Evolutionary conservation across 2,797 vertebrate genomes (phyloP).

Genomic region (Loriculus beryllinus): DNA sequence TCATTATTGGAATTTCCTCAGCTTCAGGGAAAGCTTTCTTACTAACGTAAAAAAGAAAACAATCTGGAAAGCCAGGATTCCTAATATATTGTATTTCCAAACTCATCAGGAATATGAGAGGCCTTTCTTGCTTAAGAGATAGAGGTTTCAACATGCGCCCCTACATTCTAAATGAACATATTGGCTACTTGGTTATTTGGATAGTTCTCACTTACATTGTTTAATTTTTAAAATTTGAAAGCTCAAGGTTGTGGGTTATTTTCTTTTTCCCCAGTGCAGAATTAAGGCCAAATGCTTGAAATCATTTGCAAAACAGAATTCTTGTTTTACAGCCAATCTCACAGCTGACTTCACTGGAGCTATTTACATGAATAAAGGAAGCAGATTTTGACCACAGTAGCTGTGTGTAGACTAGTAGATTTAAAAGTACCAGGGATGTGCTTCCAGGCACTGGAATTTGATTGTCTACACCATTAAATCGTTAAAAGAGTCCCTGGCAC

Average conservation of each 20-base stretch:
- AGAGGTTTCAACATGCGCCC: not conserved
- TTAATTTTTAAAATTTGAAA: conserved; percentile 30
- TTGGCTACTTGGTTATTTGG: not conserved
- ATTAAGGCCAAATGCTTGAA: conserved; percentile 37
- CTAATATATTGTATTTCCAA: not conserved
- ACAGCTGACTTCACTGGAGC: conserved; percentile 44
- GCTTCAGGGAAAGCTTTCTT: not conserved
- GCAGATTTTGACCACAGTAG: conserved; percentile 33
- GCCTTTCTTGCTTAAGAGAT: not conserved
- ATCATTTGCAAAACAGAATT: conserved; percentile 17
- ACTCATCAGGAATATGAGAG: not conserved
- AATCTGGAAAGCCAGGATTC: not conserved
- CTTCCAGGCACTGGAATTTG: conserved; percentile 11
- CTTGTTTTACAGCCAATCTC: conserved; percentile 49
- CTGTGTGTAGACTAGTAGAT: conserved; percentile 1
- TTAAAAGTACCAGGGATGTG: not conserved
- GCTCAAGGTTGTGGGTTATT: not conserved
- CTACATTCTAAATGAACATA: not conserved
- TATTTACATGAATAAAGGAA: not conserved
- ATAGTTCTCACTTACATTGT: not conserved
- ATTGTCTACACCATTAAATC: not conserved
- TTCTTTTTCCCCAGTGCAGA: not conserved
- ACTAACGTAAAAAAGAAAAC: not conserved
- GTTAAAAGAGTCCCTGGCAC: not conserved
- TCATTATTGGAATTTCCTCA: not conserved